These are phyloP conservation scores for Dermatemys mawii DNA, from an alignment of 2,113 vertebrate species.

Conservation along the genomic window DNA sequence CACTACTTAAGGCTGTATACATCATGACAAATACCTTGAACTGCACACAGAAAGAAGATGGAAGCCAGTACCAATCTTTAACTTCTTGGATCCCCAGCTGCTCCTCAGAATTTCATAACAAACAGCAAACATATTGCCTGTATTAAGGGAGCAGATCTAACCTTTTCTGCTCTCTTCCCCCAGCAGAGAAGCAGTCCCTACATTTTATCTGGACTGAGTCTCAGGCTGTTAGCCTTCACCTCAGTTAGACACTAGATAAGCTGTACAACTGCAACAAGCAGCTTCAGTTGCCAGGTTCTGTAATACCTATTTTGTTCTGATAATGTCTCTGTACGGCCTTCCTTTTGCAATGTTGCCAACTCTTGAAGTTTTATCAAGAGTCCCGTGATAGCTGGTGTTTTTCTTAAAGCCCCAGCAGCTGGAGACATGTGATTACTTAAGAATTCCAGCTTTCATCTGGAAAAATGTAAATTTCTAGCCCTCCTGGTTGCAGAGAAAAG, in stretches of 20 bases:
- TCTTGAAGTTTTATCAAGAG: background rate
- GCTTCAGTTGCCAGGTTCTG: background rate
- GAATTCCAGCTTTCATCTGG: background rate
- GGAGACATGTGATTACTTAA: background rate
- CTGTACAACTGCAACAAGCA: slow-evolving; percentile 22
- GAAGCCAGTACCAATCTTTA: background rate
- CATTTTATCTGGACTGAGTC: slow-evolving; percentile 12
- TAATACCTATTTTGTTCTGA: background rate
- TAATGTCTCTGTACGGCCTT: background rate
- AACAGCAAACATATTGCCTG: background rate
- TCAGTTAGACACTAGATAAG: slow-evolving; percentile 50
- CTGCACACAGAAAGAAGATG: background rate
- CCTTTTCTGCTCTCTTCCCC: background rate
- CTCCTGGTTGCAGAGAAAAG: background rate
- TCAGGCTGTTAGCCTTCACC: slow-evolving; percentile 6
- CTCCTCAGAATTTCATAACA: background rate
- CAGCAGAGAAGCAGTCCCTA: background rate
- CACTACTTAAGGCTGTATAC: accelerated
- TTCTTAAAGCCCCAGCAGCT: background rate
- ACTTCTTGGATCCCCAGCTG: background rate
- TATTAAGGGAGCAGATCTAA: background rate
- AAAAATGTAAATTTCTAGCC: background rate
- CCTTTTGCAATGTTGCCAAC: background rate
- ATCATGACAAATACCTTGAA: background rate
- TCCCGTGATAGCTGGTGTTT: background rate